Conservation (phyloP, 2,888 invertebrate species). For the Stenodera caucasica region DNA sequence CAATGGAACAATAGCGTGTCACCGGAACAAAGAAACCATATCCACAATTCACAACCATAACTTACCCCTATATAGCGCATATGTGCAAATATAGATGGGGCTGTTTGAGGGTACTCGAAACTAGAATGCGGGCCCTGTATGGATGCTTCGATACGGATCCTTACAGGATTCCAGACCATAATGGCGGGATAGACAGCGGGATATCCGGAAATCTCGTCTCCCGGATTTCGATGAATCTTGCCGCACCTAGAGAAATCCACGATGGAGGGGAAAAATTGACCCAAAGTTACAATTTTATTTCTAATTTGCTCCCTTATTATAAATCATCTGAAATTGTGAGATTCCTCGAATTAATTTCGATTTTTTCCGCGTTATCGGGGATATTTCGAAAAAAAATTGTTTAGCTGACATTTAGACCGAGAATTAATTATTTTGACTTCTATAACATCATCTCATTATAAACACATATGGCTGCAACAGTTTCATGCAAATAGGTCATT, state of each 20-base stretch:
- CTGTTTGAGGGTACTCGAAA: neutral
- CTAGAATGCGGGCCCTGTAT: conserved; percentile 1
- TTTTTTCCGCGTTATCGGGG: no score
- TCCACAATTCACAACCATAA: neutral
- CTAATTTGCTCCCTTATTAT: no score
- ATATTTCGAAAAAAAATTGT: no score
- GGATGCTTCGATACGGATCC: conserved; percentile 2
- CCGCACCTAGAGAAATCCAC: no score
- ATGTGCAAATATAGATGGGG: neutral
- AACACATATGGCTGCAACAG: neutral
- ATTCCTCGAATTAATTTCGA: no score
- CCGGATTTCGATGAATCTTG: no score
- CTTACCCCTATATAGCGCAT: neutral
- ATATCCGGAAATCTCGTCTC: neutral
- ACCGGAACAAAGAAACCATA: conserved; percentile 8
- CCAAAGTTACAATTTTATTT: no score
- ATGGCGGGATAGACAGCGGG: neutral
- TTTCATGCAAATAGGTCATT: neutral
- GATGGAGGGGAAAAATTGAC: no score
- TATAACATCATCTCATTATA: no score
- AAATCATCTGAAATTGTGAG: no score
- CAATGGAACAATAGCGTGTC: conserved; percentile 5
- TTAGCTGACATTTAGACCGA: no score
- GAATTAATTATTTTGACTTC: no score
- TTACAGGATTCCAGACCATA: neutral